phyloP scores from a whole-genome alignment of 2,888 invertebrate species.

The Teleiodes luculella region DNA sequence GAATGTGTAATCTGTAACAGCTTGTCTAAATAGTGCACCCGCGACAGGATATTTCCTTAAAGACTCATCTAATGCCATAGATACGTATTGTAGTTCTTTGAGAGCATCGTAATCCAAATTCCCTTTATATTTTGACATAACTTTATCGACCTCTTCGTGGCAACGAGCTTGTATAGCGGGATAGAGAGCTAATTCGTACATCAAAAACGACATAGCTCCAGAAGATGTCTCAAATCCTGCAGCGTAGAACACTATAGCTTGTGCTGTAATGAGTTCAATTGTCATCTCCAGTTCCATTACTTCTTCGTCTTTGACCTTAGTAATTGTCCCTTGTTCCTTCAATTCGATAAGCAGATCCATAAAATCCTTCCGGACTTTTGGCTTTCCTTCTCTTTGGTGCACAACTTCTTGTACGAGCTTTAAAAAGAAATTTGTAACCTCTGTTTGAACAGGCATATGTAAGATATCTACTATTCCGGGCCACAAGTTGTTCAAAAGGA shows the following conservation, averaged over 20 bases:
- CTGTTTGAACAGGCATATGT: too few species aligned
- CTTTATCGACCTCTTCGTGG: slow-evolving; percentile 43
- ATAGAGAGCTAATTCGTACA: slow-evolving; percentile 47
- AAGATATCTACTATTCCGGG: neutral
- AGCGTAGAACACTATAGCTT: slow-evolving; percentile 67
- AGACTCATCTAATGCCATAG: slow-evolving; percentile 36
- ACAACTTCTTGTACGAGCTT: slow-evolving; percentile 1
- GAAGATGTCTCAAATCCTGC: slow-evolving; percentile 57
- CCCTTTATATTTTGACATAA: slow-evolving; percentile 30
- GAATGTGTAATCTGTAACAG: slow-evolving; percentile 27
- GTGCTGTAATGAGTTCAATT: slow-evolving; percentile 64
- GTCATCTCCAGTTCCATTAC: slow-evolving; percentile 40
- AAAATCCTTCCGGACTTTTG: slow-evolving; percentile 44
- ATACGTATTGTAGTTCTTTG: slow-evolving; percentile 39
- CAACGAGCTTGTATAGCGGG: slow-evolving; percentile 42
- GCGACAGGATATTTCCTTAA: slow-evolving; percentile 30
- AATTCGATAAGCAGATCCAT: slow-evolving; percentile 44
- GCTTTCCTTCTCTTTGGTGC: slow-evolving; percentile 29
- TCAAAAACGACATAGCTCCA: slow-evolving; percentile 34
- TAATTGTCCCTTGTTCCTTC: slow-evolving; percentile 35
- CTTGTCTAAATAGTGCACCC: slow-evolving; percentile 25
- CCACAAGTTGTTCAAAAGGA: neutral
- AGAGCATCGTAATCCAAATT: slow-evolving; percentile 39
- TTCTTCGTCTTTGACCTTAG: slow-evolving; percentile 29
- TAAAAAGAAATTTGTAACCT: neutral